Conservation (phyloP, 2,888 invertebrate species). For the Acrobasis suavella region DNA sequence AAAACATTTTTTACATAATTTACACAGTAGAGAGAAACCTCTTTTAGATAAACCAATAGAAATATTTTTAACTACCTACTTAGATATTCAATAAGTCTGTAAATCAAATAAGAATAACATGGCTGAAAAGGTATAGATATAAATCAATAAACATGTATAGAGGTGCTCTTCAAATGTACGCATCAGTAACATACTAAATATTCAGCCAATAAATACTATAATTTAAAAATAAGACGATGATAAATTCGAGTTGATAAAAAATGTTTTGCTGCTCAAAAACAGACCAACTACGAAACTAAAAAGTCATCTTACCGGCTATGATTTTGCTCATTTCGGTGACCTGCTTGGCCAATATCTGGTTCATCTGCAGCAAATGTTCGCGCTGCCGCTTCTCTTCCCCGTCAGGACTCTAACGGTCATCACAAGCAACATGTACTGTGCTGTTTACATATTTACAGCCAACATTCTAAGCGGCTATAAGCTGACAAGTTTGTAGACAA, state of each 20-base stretch:
- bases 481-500: conserved; percentile 46
- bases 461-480: conserved; percentile 74
- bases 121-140: too few species aligned
- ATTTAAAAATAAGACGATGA: not conserved
- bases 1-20: too few species aligned
- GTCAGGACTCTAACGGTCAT: conserved; percentile 85
- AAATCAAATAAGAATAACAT: too few species aligned
- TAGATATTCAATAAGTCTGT: too few species aligned
- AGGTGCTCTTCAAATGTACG: too few species aligned
- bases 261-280: not conserved
- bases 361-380: conserved; percentile 93
- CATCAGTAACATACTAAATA: too few species aligned
- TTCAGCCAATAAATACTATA: not conserved
- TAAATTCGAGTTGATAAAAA: not conserved
- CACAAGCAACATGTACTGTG: conserved; percentile 61
- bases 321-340: conserved; percentile 98
- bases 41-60: too few species aligned
- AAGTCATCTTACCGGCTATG: conserved; percentile 90
- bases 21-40: too few species aligned
- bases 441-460: conserved; percentile 69
- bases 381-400: conserved; percentile 93
- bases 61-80: too few species aligned
- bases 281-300: not conserved
- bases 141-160: too few species aligned
- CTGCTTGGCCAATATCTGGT: conserved; percentile 95